A percentile compares a stretch with the other conserved stretches of the same genome.
phyloP scores from a whole-genome alignment of 2,113 vertebrate genomes.

The Sinocyclocheilus grahami region DNA sequence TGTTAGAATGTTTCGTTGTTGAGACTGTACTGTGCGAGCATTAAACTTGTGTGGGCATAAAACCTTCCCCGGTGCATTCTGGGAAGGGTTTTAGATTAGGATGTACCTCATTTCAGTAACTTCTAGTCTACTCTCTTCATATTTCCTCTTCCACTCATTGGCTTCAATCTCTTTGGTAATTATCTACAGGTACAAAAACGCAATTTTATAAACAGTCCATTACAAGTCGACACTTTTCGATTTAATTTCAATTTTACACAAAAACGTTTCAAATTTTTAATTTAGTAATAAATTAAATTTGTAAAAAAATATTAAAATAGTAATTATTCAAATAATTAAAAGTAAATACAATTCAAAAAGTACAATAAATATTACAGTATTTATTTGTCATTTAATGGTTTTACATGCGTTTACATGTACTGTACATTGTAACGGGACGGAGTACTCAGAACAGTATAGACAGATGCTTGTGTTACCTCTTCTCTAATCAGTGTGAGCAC shows the following conservation, averaged over 20 bases:
- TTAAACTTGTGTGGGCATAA: no score
- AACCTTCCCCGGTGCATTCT: neutral
- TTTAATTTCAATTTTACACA: neutral
- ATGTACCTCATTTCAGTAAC: constrained; percentile 94
- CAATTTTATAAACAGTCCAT: neutral
- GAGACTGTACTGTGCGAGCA: neutral
- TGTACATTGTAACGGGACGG: neutral
- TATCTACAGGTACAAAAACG: constrained; percentile 77
- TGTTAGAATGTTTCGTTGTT: neutral
- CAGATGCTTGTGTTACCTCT: constrained; percentile 77
- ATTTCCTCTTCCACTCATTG: constrained; percentile 91
- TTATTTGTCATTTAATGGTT: neutral
- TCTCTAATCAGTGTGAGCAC: constrained; percentile 92
- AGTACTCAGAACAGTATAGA: neutral
- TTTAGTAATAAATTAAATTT: no score
- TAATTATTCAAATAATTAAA: no score
- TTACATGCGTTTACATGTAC: neutral
- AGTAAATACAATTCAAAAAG: no score
- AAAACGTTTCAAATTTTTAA: no score
- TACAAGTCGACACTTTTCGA: neutral
- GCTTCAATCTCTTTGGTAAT: constrained; percentile 93
- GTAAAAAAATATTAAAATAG: no score
- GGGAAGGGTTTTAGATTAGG: neutral
- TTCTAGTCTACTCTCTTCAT: constrained; percentile 86
- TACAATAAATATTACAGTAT: no score